Evolutionary conservation across 2,113 vertebrate species (phyloP), one percentile per base, ranked within the genome.

Genomic region (Elephas maximus): DNA sequence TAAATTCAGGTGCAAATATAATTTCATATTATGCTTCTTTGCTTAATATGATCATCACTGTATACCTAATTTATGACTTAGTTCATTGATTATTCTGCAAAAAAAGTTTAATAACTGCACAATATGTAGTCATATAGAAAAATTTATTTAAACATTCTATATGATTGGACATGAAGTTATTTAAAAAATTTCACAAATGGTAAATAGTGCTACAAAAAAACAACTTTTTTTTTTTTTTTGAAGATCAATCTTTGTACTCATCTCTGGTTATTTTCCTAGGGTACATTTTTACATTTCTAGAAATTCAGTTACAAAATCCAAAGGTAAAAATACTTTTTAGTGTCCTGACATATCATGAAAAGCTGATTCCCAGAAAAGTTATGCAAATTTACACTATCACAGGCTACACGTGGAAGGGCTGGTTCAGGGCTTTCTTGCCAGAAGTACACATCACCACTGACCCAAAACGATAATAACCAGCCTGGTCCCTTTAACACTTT

Each of bases 251-350:
- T 93, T 91, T 65, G 23, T 53, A 21, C 74, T 30, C 1, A 71
- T 87, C 23, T 57, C 18, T 73, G 14, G 5, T 17, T 88, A 91
- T 53, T 82, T 44, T 91, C 44, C 44, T 63, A 77, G 9, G n/a
- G n/a, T 23, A 73, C 23, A 60, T 65, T 28, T 92, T 15, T 23
- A 73, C 23, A 60, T 65, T 28, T 92, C 20, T 48, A 85, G 62
- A 95, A 90, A 62, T 41, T 2, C 20, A 71, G 60, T 81, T 74
- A 62, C 8, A 53, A 79, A 4, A 33, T 74, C 14, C 14, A 83
- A 92, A 89, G 45, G n/a, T 82, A 78, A 90, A 96, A 37, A 80
- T 77, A 23, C 11, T 45, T 87, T 63, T 74, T 15, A 57, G 69
- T 48, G 53, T 95, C 28, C 51, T 85, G 28, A 77, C 62, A 60